Percentiles rank a stretch among this genome's conserved stretches.
Evolutionary conservation across 2,113 vertebrate genomes (phyloP).

Genomic region (Climacteris rufus): DNA sequence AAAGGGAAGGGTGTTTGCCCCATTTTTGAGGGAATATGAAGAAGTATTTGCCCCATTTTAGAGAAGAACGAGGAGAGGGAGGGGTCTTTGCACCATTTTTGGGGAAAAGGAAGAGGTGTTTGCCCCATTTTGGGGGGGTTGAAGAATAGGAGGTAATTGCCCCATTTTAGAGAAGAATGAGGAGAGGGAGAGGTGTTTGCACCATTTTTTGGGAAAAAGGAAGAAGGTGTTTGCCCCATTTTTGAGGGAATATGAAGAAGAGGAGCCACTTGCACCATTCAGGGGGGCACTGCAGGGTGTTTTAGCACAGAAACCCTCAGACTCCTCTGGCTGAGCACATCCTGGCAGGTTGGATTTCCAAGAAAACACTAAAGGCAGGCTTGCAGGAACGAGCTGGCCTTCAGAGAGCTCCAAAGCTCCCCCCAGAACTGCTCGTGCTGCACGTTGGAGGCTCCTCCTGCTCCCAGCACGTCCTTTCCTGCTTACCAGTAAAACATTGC

Average conservation of each 20-base stretch:
- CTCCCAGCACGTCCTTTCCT: background rate
- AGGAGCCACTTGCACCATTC: accelerated
- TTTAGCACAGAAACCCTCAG: background rate
- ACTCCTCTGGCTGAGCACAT: background rate
- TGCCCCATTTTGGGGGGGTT: too few species aligned
- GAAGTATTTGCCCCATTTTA: too few species aligned
- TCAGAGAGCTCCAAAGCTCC: background rate
- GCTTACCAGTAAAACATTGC: slow-evolving; percentile 34
- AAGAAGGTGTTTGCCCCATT: background rate
- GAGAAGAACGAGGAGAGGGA: background rate
- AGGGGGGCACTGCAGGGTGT: background rate
- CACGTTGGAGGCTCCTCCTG: background rate
- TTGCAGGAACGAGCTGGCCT: background rate
- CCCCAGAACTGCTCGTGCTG: background rate
- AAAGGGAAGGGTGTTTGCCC: too few species aligned
- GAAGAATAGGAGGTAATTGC: background rate
- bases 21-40: too few species aligned
- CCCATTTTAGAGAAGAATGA: background rate
- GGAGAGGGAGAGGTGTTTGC: background rate
- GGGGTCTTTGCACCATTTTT: too few species aligned
- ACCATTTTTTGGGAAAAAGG: background rate
- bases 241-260: background rate
- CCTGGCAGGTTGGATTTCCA: background rate
- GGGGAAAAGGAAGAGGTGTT: background rate
- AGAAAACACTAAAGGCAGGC: background rate